A percentile compares a stretch with the other conserved stretches of the same genome.
These are phyloP conservation scores for Pygoscelis antarcticus DNA, from an alignment of 2,113 vertebrate genomes.

Conservation along the genomic window DNA sequence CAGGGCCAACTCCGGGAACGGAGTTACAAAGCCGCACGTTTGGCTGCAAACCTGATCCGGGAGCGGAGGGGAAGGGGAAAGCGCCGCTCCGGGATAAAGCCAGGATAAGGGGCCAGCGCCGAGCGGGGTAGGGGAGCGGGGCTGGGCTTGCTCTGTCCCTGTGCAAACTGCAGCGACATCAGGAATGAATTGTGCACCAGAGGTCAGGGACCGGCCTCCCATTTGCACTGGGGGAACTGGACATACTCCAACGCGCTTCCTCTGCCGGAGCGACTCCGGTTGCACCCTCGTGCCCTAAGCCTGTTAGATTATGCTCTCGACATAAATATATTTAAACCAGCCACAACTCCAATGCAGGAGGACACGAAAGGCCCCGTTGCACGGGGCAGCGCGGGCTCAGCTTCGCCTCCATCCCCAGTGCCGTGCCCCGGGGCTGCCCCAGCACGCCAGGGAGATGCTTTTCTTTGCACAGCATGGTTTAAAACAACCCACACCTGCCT, in stretches of 20 bases:
- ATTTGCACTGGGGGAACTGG: not conserved
- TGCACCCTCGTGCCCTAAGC: rapidly evolving
- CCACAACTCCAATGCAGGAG: not conserved
- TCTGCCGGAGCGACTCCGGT: rapidly evolving
- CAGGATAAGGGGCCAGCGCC: rapidly evolving
- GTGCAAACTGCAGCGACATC: not conserved
- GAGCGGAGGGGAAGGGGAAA: not conserved
- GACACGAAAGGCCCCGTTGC: rapidly evolving
- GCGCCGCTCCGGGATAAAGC: rapidly evolving
- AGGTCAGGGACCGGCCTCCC: not conserved
- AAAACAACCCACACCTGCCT: not conserved
- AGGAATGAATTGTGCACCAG: rapidly evolving
- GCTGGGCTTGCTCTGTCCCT: not conserved
- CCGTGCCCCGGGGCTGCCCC: not conserved
- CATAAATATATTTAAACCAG: not conserved
- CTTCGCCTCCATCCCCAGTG: not conserved
- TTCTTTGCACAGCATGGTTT: not conserved
- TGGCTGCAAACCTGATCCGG: not conserved
- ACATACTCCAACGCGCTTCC: not conserved
- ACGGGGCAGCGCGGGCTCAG: rapidly evolving
- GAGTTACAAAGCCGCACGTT: rapidly evolving
- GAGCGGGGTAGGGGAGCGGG: not conserved
- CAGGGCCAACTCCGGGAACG: not conserved
- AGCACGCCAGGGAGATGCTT: rapidly evolving
- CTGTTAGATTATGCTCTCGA: rapidly evolving